Base-by-base conservation (phyloP, 2,888 invertebrate genomes). In the Gisinianus flammeolus region DNA sequence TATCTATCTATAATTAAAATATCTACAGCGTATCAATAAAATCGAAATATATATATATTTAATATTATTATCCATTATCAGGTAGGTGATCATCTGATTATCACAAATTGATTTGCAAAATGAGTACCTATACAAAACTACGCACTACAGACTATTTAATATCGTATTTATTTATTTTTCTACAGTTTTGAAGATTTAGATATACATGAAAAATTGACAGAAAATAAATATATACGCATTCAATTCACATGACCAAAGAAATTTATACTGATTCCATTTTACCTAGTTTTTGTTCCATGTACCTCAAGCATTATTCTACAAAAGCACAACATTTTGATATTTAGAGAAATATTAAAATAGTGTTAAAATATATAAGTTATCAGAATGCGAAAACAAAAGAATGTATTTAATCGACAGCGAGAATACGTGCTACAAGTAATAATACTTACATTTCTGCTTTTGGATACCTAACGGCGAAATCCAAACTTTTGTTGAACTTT, bases 401-500 rank as follows among this genome's bases (percentile, higher is more conserved):
- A 16, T 4, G 4, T 4, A 54, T 54, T n/a, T 10, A 44, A 44
- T 44, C n/a, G 19, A 10, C 16, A n/a, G n/a, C 16, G 16, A 54
- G n/a, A 54, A 54, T 12, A 4, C 54, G 54, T 54, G 54, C 16
- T 54, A 54, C 4, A 19, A n/a, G 16, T 12, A n/a, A n/a, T 10
- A 6, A 10, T 44, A 44, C 16, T 44, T 44, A 16, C 44, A 44
- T 16, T 44, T 10, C 44, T 44, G 44, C n/a, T n/a, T n/a, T n/a
- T 10, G 16, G 44, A 16, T 10, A 3, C 16, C 54, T 54, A 16
- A 54, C 54, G 54, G 5, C 35, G 4, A 10, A 68, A 68, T 22
- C 68, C 68, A 31, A 68, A 33, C 10, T 35, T 33, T 68, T 33
- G 35, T 5, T 10, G 31, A 19, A 68, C 10, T 68, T 35, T 68